Evolutionary conservation across 2,888 invertebrate species (phyloP).

Genomic region (Peribatodes rhomboidaria): DNA sequence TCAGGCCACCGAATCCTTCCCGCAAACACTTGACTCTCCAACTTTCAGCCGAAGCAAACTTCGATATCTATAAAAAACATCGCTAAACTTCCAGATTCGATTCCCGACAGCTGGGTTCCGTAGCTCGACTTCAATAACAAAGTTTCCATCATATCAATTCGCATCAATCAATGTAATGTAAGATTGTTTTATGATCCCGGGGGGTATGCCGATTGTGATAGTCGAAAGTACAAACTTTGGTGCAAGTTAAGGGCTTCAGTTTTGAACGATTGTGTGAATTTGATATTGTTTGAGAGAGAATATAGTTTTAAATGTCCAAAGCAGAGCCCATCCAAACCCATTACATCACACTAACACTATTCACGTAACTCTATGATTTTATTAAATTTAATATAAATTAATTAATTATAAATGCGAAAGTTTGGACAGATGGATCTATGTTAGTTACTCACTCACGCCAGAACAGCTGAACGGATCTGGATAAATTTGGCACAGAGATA

Average conservation of each 20-base stretch:
- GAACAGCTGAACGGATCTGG: no score
- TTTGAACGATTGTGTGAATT: conserved; percentile 6
- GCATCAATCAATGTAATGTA: conserved; percentile 60
- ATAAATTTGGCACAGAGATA: no score
- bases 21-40: conserved; percentile 44
- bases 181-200: conserved; percentile 55
- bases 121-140: conserved; percentile 57
- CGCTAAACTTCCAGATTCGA: conserved; percentile 52
- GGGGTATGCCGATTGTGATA: conserved; percentile 40
- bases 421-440: no score
- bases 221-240: conserved; percentile 27
- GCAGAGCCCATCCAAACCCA: neutral
- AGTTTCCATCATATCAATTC: conserved; percentile 63
- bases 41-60: conserved; percentile 47
- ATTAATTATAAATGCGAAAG: no score
- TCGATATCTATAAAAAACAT: conserved; percentile 54
- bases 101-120: conserved; percentile 51
- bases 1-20: conserved; percentile 18
- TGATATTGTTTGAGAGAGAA: neutral
- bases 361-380: no score
- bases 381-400: no score
- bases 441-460: no score
- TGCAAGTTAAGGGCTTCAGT: conserved; percentile 8
- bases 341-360: neutral
- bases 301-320: neutral